Evolutionary conservation across 2,113 vertebrate genomes (phyloP).

Genomic region (Poecilia latipinna): DNA sequence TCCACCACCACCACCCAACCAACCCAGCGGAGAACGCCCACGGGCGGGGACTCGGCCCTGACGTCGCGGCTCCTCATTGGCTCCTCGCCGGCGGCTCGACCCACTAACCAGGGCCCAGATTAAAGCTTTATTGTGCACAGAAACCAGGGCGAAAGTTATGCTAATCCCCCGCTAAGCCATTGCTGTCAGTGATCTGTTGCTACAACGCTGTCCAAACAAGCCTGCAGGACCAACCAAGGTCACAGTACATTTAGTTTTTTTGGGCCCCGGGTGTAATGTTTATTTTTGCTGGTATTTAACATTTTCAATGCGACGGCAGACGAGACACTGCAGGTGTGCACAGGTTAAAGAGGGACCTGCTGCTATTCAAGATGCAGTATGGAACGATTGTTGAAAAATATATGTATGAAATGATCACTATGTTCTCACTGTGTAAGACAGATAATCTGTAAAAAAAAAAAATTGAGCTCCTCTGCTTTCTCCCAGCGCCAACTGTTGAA

Average conservation of each 20-base stretch:
- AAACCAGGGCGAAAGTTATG: slow-evolving; percentile 66
- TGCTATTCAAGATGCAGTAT: too few species aligned
- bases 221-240: slow-evolving; percentile 34
- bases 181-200: slow-evolving; percentile 57
- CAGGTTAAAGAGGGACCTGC: not conserved
- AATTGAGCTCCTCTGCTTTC: too few species aligned
- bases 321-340: not conserved
- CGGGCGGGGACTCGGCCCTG: slow-evolving; percentile 32
- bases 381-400: too few species aligned
- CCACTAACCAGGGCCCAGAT: slow-evolving; percentile 53
- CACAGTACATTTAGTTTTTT: slow-evolving; percentile 12
- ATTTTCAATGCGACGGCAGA: slow-evolving; percentile 9
- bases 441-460: too few species aligned
- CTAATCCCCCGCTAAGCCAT: slow-evolving; percentile 67
- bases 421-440: too few species aligned
- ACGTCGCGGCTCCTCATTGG: slow-evolving; percentile 52
- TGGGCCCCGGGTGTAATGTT: slow-evolving; percentile 22
- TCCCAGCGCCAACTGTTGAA: too few species aligned
- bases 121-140: too few species aligned
- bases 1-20: slow-evolving; percentile 73
- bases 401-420: too few species aligned
- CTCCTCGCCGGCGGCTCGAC: not conserved
- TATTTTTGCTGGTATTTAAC: slow-evolving; percentile 32
- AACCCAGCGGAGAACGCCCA: slow-evolving; percentile 33
- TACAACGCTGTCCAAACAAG: slow-evolving; percentile 47